Evolutionary conservation across 1,140 invertebrate genomes (phyloP).

Genomic region (Apis dorsata): DNA sequence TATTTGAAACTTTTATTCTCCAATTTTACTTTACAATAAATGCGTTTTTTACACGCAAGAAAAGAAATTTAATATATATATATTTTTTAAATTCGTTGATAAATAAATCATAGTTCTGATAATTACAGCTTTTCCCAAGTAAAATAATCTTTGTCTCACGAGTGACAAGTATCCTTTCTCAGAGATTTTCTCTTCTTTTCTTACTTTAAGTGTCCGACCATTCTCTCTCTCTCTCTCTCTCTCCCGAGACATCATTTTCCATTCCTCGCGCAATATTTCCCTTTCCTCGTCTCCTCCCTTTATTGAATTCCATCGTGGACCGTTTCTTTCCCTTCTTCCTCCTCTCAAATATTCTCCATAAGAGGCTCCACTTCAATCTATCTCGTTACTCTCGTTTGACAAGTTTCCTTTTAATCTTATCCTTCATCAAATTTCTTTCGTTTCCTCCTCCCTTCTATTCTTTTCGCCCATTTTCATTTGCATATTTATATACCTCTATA

Average conservation of each 20-base stretch:
- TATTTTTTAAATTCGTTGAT: too few species aligned
- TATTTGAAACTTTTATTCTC: too few species aligned
- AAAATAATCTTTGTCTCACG: too few species aligned
- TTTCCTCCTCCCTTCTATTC: not conserved
- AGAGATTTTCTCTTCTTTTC: not conserved
- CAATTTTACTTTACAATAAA: too few species aligned
- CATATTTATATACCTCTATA: not conserved
- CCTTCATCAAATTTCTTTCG: conserved; percentile 12
- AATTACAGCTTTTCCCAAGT: too few species aligned
- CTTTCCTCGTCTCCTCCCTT: conserved; percentile 11
- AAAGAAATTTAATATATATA: too few species aligned
- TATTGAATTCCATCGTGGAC: conserved; percentile 20
- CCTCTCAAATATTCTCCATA: conserved; percentile 8
- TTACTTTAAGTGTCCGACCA: too few species aligned
- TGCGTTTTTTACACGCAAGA: too few species aligned
- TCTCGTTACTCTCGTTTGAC: conserved; percentile 30
- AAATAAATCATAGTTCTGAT: too few species aligned
- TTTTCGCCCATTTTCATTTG: too few species aligned
- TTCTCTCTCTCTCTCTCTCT: not conserved
- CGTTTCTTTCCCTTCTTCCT: not conserved
- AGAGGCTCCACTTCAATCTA: conserved; percentile 17
- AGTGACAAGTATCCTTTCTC: too few species aligned
- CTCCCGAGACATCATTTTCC: conserved; percentile 19
- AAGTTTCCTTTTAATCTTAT: conserved; percentile 21
- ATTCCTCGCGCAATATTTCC: conserved; percentile 31